These are phyloP conservation scores for Diaphora mendica DNA, from an alignment of 2,888 invertebrate genomes.

Conservation along the genomic window DNA sequence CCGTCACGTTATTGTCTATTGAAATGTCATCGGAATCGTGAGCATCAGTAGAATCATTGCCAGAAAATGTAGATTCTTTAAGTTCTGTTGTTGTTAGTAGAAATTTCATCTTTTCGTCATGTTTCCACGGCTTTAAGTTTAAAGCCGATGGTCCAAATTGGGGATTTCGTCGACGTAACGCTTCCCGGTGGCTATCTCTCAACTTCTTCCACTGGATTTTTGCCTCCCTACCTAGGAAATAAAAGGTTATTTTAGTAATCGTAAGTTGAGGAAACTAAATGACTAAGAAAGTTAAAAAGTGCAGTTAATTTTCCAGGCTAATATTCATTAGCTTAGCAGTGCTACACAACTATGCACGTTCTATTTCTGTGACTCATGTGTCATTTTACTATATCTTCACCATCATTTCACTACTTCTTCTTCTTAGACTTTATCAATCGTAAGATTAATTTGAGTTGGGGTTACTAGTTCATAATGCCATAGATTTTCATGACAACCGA, in stretches of 20 bases:
- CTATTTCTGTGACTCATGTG: too few species aligned
- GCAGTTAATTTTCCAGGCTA: background rate
- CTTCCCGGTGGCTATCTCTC: conserved; percentile 49
- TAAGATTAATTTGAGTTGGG: too few species aligned
- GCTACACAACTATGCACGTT: too few species aligned
- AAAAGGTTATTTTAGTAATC: background rate
- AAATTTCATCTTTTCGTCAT: conserved; percentile 45
- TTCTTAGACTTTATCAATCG: too few species aligned
- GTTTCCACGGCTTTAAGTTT: conserved; percentile 45
- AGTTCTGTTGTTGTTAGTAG: conserved; percentile 19
- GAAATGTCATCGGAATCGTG: conserved; percentile 1
- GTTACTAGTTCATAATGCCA: too few species aligned
- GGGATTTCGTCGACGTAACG: conserved; percentile 36
- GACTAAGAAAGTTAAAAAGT: background rate
- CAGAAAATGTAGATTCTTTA: background rate
- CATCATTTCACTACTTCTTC: too few species aligned
- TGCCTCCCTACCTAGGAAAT: conserved; percentile 39
- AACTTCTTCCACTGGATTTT: conserved; percentile 46
- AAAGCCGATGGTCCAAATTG: conserved; percentile 20
- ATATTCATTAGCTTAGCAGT: too few species aligned
- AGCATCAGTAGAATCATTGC: conserved; percentile 1
- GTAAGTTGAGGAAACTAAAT: background rate
- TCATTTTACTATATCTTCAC: too few species aligned
- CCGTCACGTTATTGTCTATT: background rate
- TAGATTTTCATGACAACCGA: too few species aligned